Evolutionary conservation across 2,113 vertebrate genomes (phyloP).

Genomic region (Rhinoderma darwinii): DNA sequence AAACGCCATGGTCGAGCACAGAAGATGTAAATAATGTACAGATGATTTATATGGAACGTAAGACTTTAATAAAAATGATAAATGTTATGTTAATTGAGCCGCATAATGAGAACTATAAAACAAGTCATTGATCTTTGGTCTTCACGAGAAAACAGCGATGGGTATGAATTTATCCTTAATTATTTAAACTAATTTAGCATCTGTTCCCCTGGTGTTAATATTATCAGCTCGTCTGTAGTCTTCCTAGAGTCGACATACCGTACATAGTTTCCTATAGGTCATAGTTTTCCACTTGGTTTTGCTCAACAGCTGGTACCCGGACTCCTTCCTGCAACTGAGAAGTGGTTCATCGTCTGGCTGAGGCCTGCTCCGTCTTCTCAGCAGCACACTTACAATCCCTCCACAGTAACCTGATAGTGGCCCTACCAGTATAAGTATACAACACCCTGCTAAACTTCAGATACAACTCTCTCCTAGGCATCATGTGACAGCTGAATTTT

Average conservation of each 20-base stretch:
- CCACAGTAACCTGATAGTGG: neutral
- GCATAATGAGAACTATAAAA: neutral
- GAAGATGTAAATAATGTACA: neutral
- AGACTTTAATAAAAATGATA: neutral
- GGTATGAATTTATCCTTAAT: constrained; percentile 65
- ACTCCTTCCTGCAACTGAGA: constrained; percentile 66
- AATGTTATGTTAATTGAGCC: neutral
- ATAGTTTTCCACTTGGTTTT: constrained; percentile 76
- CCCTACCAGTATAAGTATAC: constrained; percentile 13
- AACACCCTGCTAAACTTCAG: neutral
- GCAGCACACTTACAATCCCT: neutral
- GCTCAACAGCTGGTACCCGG: constrained; percentile 74
- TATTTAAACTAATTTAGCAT: constrained; percentile 70
- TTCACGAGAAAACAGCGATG: constrained; percentile 45
- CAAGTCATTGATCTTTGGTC: constrained; percentile 44
- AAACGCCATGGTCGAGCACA: neutral
- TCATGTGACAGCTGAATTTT: constrained; percentile 44
- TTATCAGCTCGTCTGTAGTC: constrained; percentile 63
- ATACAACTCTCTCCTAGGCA: constrained; percentile 50
- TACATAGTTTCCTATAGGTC: constrained; percentile 78
- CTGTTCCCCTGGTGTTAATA: constrained; percentile 67
- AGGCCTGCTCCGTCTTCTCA: neutral
- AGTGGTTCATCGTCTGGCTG: constrained; percentile 43
- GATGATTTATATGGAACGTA: neutral
- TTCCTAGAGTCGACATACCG: constrained; percentile 67